Conservation (phyloP, 2,797 vertebrate species). For the Microchirus variegatus region DNA sequence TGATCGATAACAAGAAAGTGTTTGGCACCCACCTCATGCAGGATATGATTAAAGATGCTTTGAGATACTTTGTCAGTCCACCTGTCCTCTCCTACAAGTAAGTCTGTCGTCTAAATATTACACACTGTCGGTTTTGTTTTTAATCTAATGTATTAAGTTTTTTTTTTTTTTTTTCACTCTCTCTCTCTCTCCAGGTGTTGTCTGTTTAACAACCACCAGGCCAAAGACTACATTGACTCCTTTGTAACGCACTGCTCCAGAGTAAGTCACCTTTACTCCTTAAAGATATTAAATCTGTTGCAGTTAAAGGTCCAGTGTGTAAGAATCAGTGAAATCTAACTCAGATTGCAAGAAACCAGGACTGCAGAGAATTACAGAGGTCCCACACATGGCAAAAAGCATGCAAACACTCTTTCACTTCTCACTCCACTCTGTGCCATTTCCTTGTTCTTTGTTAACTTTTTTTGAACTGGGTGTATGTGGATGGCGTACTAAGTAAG, state of each 20-base stretch:
- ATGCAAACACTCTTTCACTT: too few relatives aligned
- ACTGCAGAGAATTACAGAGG: too few relatives aligned
- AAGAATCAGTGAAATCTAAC: too few relatives aligned
- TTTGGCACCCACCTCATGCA: slow-evolving; percentile 98
- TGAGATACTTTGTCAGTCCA: slow-evolving; percentile 96
- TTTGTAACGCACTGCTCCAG: slow-evolving; percentile 97
- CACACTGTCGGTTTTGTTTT: slow-evolving; percentile 12
- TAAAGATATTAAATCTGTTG: neutral
- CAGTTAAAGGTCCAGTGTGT: neutral
- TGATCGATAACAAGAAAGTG: slow-evolving; percentile 98
- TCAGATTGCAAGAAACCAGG: too few relatives aligned
- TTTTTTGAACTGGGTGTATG: too few relatives aligned
- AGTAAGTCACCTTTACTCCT: slow-evolving; percentile 76
- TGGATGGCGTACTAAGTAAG: too few relatives aligned
- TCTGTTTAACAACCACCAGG: slow-evolving; percentile 97
- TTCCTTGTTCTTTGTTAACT: too few relatives aligned
- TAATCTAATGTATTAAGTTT: neutral
- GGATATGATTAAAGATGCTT: slow-evolving; percentile 98
- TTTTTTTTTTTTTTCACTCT: neutral
- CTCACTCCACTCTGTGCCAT: too few relatives aligned
- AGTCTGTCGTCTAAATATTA: slow-evolving; percentile 53
- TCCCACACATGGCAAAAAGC: too few relatives aligned
- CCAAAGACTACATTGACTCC: slow-evolving; percentile 98
- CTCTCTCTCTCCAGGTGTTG: slow-evolving; percentile 85
- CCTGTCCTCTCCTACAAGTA: slow-evolving; percentile 97